phyloP scores from a whole-genome alignment of 1,140 invertebrate species.

The Aphelinus atriplicis region DNA sequence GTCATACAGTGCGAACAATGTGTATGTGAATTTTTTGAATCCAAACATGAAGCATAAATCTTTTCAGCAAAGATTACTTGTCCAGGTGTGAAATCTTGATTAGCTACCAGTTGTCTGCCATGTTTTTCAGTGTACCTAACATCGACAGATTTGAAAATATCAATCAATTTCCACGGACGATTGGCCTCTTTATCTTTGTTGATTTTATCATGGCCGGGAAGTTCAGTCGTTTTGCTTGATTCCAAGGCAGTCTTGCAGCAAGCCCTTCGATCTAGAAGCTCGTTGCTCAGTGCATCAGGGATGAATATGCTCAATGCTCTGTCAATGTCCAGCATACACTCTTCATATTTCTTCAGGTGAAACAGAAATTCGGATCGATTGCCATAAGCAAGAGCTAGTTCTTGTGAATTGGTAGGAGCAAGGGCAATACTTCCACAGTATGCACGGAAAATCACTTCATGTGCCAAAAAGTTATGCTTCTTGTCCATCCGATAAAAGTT shows the following conservation, averaged over 20 bases:
- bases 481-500: not conserved
- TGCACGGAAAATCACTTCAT: conserved; percentile 38
- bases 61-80: conserved; percentile 26
- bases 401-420: conserved; percentile 67
- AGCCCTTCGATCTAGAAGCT: conserved; percentile 15
- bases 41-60: not conserved
- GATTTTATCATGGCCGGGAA: not conserved
- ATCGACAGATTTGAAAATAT: conserved; percentile 6
- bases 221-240: not conserved
- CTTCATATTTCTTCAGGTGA: conserved; percentile 69
- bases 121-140: not conserved
- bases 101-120: conserved; percentile 14
- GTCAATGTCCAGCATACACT: conserved; percentile 69
- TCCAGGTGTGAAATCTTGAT: conserved; percentile 19
- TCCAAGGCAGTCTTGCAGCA: not conserved
- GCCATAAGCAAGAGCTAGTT: conserved; percentile 72
- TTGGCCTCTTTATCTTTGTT: conserved; percentile 11
- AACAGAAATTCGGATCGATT: conserved; percentile 78
- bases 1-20: not conserved
- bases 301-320: conserved; percentile 41
- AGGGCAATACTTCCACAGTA: conserved; percentile 73
- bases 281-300: not conserved
- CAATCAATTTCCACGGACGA: not conserved
- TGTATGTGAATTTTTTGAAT: not conserved
- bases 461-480: not conserved